Evolutionary conservation across 2,888 invertebrate genomes (phyloP).

Genomic region (Heliconius charithonia): DNA sequence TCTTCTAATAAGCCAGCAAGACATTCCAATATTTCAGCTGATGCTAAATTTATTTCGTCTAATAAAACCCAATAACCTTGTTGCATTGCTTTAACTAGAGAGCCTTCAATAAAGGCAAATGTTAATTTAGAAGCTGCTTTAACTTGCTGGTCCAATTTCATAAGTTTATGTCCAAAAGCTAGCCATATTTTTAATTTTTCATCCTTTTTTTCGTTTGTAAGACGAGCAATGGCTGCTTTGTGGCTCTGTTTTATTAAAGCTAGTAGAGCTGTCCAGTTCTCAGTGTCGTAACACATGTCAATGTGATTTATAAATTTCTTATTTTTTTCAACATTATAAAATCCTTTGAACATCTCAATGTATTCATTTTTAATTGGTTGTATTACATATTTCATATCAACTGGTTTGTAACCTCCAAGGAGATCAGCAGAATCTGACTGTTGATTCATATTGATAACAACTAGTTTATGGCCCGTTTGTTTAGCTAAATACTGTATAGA

Average conservation of each 20-base stretch:
- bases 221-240: conserved; percentile 85
- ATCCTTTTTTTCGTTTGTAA: conserved; percentile 67
- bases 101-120: conserved; percentile 97
- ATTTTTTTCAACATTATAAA: conserved; percentile 91
- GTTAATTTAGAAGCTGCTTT: conserved; percentile 88
- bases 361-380: conserved; percentile 92
- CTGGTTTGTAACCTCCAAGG: conserved; percentile 98
- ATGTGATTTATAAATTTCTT: conserved; percentile 91
- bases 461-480: conserved; percentile 91
- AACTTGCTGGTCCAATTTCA: conserved; percentile 89
- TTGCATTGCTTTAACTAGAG: conserved; percentile 94
- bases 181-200: conserved; percentile 84
- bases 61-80: conserved; percentile 97
- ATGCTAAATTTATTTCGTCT: conserved; percentile 99
- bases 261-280: conserved; percentile 89
- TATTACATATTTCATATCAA: conserved; percentile 93
- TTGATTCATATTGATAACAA: conserved; percentile 99
- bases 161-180: conserved; percentile 86
- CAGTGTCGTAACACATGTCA: conserved; percentile 88
- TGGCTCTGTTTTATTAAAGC: conserved; percentile 90
- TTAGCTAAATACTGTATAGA: conserved; percentile 95
- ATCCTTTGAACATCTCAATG: conserved; percentile 90
- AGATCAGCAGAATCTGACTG: conserved; percentile 99
- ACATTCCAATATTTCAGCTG: conserved; percentile 97
- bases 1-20: conserved; percentile 95